Base-by-base conservation (phyloP, 1,140 invertebrate species). In the Ylistrum balloti region DNA sequence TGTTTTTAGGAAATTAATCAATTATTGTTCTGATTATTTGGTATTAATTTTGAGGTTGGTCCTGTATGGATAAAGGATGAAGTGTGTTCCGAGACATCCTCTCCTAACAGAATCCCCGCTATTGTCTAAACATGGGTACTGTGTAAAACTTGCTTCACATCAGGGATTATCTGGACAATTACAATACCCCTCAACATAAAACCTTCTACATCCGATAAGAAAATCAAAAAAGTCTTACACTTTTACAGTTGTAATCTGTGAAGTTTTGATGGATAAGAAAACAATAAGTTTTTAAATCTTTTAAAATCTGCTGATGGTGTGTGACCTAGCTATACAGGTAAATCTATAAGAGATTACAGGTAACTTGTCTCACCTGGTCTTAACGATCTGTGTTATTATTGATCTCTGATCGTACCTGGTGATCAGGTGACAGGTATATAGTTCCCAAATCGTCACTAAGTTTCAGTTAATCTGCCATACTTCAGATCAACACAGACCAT, bases 1-100 rank as follows among this genome's bases (percentile, higher is more conserved):
- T 74, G n/a, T 9, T 74, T 74, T 74, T 74, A 28, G 17, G 56
- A 74, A 74, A 74, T 28, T 74, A 74, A 74, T 74, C 56, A 74
- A 74, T 74, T 74, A 74, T n/a, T 74, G 9, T 74, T 74, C 22
- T n/a, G 22, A 74, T 74, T n/a, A n/a, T 28, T 28, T 28, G 22
- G 22, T 7, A 28, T 74, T n/a, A 74, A 5, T 74, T 74, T n/a
- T 17, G 17, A 28, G 17, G 56, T 7, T 17, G 3, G 22, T 74
- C 11, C 56, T 28, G 5, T 74, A 28, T 74, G 1, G 56, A 9
- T 1, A 17, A n/a, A n/a, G 56, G 28, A 28, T 38, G 13, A 11
- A 28, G 17, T 5, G 56, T 74, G 22, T 74, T 74, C 13, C 13
- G 28, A 74, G 22, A 74, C 56, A 74, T 74, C n/a, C 56, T 74